A percentile compares a stretch with the other conserved stretches of the same genome.
phyloP scores from a whole-genome alignment of 2,797 vertebrate genomes.

The Thaleichthys pacificus region DNA sequence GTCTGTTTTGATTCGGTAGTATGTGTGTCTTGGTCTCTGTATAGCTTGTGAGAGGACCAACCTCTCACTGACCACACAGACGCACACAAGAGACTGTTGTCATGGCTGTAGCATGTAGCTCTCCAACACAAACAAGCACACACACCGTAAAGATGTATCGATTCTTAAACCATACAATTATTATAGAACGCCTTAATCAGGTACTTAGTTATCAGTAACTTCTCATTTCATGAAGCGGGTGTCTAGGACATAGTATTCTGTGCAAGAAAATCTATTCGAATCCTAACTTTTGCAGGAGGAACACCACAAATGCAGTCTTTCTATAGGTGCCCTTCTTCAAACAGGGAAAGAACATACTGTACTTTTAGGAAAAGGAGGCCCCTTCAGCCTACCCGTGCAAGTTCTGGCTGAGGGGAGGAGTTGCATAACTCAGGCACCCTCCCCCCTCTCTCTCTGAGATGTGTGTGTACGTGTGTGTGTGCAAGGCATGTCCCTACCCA shows the following conservation, averaged over 20 bases:
- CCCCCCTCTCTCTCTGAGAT: slow-evolving; percentile 29
- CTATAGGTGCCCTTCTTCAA: neutral
- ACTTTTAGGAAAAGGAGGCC: slow-evolving; percentile 45
- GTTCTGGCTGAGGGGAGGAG: slow-evolving; percentile 21
- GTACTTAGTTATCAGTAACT: too few species aligned
- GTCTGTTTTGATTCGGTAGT: neutral
- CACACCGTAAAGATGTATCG: too few species aligned
- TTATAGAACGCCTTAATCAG: too few species aligned
- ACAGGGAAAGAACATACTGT: slow-evolving; percentile 59
- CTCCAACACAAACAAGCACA: too few species aligned
- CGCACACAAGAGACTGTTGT: neutral
- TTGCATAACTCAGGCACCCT: slow-evolving; percentile 41
- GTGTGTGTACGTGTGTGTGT: slow-evolving; percentile 14
- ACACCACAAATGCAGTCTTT: neutral
- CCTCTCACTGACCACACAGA: neutral
- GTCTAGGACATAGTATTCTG: neutral
- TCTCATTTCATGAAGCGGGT: too few species aligned
- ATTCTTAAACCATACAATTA: too few species aligned
- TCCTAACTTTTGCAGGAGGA: neutral
- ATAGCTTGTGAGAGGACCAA: neutral
- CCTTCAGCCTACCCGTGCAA: slow-evolving; percentile 41
- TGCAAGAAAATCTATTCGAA: neutral
- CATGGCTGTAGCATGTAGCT: neutral
- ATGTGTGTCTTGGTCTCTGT: neutral
- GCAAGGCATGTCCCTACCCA: slow-evolving; percentile 17